Evolutionary conservation across 2,797 vertebrate species (phyloP), one percentile per base, ranked within the genome.

Genomic region (Psittacula echo): DNA sequence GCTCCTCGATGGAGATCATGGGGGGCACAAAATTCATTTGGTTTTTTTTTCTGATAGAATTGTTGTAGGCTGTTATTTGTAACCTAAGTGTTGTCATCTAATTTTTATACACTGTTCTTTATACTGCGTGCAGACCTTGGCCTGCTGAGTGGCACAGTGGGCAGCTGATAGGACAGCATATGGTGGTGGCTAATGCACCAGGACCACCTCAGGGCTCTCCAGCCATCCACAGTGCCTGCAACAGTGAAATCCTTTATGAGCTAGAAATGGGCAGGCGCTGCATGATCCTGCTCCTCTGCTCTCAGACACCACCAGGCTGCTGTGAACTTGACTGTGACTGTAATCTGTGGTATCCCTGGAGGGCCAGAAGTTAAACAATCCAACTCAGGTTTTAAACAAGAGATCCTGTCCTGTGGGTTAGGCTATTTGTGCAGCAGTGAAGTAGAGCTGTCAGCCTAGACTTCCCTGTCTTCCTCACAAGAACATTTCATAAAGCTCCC

Each of bases 1-100:
- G 37, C 51, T 77, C 15, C 56, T 87, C 0, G 0, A 1, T 39
- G 26, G 19, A 37, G 19, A 6, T 61, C 1, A 0, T 18, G 4
- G 0, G 16, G 1, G 11, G 4, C 50, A 44, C 22, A 30, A 22
- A 68, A 32, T 41, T 7, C 11, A 4, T 45, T 24, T 44, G 3
- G 0, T 71, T 85, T 70, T 71, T 71, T 37, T 87, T 51, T 51
- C 15, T 24, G 15, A 11, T 45, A 17, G 58, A 80, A 51, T 32
- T 48, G 32, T 16, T 60, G 37, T 41, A 34, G 53, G 42, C 58
- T 84, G 58, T 64, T 86, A 13, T 0, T 82, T 65, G 27, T 65
- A 39, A 6, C 26, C 34, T 4, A 18, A 62, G 67, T 27, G 23
- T 34, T 78, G 50, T 15, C 11, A 44, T 86, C 89, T 66, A 24